Conservation (phyloP, 2,113 vertebrate species). For the Cyprinodon brontotheroides region DNA sequence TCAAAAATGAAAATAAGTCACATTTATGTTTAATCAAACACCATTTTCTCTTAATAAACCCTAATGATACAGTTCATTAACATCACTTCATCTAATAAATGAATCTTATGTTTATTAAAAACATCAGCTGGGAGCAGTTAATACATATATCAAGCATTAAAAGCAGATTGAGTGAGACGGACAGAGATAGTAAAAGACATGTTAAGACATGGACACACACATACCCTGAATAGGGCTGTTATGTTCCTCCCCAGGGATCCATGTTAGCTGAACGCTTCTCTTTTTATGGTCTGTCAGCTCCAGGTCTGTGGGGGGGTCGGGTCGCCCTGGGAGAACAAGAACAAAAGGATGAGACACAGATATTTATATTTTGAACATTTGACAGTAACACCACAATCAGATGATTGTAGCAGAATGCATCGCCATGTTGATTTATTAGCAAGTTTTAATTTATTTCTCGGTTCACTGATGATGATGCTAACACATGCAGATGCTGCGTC, state of each 20-base stretch:
- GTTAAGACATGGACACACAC: slow-evolving; percentile 39
- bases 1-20: no score
- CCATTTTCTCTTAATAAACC: no score
- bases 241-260: slow-evolving; percentile 93
- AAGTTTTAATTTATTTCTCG: neutral
- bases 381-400: neutral
- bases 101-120: neutral
- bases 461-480: neutral
- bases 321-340: slow-evolving; percentile 82
- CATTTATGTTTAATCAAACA: no score
- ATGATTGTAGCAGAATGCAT: slow-evolving; percentile 7
- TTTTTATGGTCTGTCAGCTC: slow-evolving; percentile 89
- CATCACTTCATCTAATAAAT: neutral
- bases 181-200: neutral
- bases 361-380: neutral
- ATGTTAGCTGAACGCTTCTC: slow-evolving; percentile 89
- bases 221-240: slow-evolving; percentile 92
- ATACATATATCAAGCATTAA: neutral
- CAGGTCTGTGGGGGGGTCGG: slow-evolving; percentile 91
- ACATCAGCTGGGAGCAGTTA: neutral
- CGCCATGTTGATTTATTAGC: slow-evolving; percentile 8
- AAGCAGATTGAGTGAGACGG: neutral
- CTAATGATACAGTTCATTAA: neutral
- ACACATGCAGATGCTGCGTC: slow-evolving; percentile 46
- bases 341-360: slow-evolving; percentile 5